Conservation (phyloP, 2,888 invertebrate genomes). For the Acrobasis suavella region DNA sequence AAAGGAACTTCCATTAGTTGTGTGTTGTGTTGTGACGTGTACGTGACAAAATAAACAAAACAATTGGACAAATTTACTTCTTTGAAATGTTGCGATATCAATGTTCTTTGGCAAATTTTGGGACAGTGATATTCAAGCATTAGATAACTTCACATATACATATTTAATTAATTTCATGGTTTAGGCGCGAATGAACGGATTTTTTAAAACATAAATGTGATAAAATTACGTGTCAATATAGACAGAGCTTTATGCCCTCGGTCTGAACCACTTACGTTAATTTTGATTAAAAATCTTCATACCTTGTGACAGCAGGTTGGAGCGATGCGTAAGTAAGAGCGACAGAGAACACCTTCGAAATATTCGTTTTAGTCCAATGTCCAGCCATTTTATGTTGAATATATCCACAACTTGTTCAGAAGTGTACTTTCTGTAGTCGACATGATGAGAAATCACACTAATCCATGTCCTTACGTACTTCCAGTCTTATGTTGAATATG, state of each 20-base stretch:
- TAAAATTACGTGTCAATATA: constrained; percentile 7
- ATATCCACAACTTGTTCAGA: background rate
- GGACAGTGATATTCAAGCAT: constrained; percentile 2
- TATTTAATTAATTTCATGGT: background rate
- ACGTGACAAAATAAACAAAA: background rate
- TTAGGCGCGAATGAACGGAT: constrained; percentile 21
- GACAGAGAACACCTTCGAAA: background rate
- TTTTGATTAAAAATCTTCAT: background rate
- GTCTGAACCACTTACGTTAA: background rate
- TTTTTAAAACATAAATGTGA: background rate
- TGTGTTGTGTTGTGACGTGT: constrained; percentile 27
- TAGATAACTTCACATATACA: background rate
- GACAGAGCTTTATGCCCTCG: constrained; percentile 12
- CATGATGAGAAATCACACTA: too few relatives aligned
- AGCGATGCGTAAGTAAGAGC: background rate
- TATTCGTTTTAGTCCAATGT: background rate
- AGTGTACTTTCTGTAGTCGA: background rate
- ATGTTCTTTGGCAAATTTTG: constrained; percentile 3
- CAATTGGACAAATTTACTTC: constrained; percentile 12
- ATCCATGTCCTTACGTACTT: too few relatives aligned
- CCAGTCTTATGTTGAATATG: too few relatives aligned
- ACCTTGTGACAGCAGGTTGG: background rate
- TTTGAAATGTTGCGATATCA: constrained; percentile 45
- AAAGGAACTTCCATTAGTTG: constrained; percentile 50
- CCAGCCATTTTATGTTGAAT: background rate